Conservation (phyloP, 2,797 vertebrate genomes). For the Podarcis lilfordi region DNA sequence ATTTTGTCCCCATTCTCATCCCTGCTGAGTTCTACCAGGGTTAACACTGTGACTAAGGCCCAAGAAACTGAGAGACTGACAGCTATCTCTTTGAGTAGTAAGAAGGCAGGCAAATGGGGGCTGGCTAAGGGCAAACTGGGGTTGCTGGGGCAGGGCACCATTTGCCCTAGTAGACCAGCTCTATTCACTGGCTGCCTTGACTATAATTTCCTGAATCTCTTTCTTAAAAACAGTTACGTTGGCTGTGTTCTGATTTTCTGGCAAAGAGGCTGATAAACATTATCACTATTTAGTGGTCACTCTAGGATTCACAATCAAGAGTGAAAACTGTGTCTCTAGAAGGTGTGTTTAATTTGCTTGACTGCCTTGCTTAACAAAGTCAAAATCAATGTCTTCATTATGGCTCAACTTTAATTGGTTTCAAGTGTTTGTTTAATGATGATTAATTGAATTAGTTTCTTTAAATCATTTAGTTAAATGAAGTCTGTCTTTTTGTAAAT, state of each 20-base stretch:
- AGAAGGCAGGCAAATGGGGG: too few relatives aligned
- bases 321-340: neutral
- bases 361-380: neutral
- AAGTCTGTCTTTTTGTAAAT: neutral
- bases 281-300: neutral
- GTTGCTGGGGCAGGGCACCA: too few relatives aligned
- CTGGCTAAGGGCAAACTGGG: too few relatives aligned
- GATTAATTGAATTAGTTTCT: neutral
- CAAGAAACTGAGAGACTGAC: too few relatives aligned
- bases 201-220: neutral
- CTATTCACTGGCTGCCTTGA: neutral
- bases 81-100: too few relatives aligned
- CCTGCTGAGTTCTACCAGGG: too few relatives aligned
- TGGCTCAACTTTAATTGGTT: neutral
- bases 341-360: neutral
- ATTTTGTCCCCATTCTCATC: too few relatives aligned
- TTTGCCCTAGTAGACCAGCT: too few relatives aligned
- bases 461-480: neutral
- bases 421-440: neutral
- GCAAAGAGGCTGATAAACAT: neutral
- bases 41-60: too few relatives aligned
- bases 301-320: neutral
- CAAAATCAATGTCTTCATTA: conserved; percentile 6
- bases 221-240: neutral
- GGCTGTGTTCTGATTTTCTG: neutral